phyloP scores from a whole-genome alignment of 2,888 invertebrate species.

The Nipponacmea schrenckii region DNA sequence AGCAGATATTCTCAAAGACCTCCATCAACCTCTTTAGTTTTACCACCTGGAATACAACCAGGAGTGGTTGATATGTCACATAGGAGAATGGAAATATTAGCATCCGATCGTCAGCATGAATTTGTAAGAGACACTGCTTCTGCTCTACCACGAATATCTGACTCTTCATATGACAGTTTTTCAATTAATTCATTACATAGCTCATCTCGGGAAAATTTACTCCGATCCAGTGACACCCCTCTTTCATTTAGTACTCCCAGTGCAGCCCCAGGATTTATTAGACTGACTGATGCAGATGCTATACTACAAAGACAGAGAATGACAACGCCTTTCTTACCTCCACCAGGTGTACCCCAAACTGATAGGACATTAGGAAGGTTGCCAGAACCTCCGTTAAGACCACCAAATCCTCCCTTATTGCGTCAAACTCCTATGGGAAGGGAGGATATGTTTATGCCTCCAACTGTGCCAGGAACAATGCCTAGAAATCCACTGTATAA shows the following conservation, averaged over 20 bases:
- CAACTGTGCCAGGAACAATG: slow-evolving; percentile 53
- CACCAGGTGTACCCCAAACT: slow-evolving; percentile 35
- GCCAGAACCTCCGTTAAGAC: slow-evolving; percentile 48
- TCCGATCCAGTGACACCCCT: slow-evolving; percentile 34
- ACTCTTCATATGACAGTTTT: slow-evolving; percentile 35
- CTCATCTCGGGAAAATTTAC: slow-evolving; percentile 31
- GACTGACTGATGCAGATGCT: slow-evolving; percentile 55
- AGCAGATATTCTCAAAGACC: slow-evolving; percentile 14
- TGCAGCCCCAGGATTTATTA: slow-evolving; percentile 44
- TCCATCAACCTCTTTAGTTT: slow-evolving; percentile 17
- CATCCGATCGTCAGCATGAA: slow-evolving; percentile 46
- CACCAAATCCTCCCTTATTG: slow-evolving; percentile 43
- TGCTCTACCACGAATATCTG: slow-evolving; percentile 34
- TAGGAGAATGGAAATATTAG: slow-evolving; percentile 52
- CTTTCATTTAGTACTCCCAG: slow-evolving; percentile 33
- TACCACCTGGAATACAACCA: slow-evolving; percentile 33
- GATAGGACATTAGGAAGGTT: slow-evolving; percentile 45
- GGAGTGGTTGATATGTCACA: slow-evolving; percentile 48
- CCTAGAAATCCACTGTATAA: slow-evolving; percentile 57
- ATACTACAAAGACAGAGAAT: slow-evolving; percentile 55
- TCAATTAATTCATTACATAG: slow-evolving; percentile 36
- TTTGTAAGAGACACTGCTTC: slow-evolving; percentile 33
- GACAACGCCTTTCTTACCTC: slow-evolving; percentile 47
- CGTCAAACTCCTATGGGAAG: slow-evolving; percentile 47
- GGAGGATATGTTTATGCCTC: slow-evolving; percentile 53